phyloP scores from a whole-genome alignment of 2,113 vertebrate species.

The Suncus etruscus region DNA sequence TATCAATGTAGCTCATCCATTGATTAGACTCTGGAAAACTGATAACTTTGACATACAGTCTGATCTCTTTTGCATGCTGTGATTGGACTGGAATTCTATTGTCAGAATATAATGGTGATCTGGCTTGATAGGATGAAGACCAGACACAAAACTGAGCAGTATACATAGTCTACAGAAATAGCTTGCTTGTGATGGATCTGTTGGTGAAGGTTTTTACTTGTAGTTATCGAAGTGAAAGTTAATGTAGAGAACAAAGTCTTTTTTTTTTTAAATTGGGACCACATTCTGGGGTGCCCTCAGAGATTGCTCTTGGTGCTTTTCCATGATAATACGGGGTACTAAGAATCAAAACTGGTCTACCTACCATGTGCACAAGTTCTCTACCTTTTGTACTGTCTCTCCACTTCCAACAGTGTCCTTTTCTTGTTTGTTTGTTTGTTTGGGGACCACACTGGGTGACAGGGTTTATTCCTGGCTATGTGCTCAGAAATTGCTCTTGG shows the following conservation, averaged over 20 bases:
- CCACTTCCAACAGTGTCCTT: neutral
- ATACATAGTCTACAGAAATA: neutral
- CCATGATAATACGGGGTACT: too few species aligned
- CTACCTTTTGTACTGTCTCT: too few species aligned
- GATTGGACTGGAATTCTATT: neutral
- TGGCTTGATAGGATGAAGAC: neutral
- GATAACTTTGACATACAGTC: neutral
- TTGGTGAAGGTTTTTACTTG: neutral
- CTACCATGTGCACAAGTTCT: too few species aligned
- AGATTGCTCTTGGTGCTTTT: too few species aligned
- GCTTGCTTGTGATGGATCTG: neutral
- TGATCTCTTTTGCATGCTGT: neutral
- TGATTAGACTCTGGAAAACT: neutral
- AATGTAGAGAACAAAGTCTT: neutral
- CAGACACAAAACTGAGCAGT: too few species aligned
- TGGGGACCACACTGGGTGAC: too few species aligned
- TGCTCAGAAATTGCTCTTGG: too few species aligned
- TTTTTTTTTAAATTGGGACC: neutral
- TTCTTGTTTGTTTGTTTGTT: neutral
- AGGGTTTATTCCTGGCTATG: too few species aligned
- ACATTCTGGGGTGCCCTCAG: too few species aligned
- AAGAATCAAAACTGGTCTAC: too few species aligned
- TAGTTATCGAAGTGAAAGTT: neutral
- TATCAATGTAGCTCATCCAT: neutral
- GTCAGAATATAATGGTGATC: too few species aligned